Conservation (phyloP, 1,140 invertebrate genomes). For the Pinna nobilis region DNA sequence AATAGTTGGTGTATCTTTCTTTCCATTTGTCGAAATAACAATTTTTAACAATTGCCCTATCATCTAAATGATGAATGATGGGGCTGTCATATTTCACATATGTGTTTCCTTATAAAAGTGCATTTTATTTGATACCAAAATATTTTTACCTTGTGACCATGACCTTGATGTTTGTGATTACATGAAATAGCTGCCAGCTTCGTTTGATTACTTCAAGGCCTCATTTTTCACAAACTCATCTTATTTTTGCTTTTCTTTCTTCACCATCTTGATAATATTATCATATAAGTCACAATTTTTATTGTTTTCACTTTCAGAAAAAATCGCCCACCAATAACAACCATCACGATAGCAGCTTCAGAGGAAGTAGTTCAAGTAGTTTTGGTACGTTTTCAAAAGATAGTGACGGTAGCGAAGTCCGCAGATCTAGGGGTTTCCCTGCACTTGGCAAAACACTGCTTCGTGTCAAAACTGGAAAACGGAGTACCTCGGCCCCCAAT, state of each 20-base stretch:
- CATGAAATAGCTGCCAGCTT: too few species aligned
- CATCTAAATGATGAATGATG: not conserved
- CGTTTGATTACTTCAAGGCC: too few species aligned
- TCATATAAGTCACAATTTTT: too few species aligned
- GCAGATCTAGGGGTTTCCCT: slow-evolving; percentile 74
- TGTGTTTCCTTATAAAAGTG: not conserved
- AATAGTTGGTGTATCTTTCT: too few species aligned
- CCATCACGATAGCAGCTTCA: slow-evolving; percentile 74
- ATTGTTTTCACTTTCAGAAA: slow-evolving; percentile 76
- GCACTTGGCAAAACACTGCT: slow-evolving; percentile 84
- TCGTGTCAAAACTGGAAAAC: slow-evolving; percentile 77
- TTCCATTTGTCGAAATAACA: too few species aligned
- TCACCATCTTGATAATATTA: not conserved
- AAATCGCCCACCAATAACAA: slow-evolving; percentile 77
- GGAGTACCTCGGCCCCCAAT: slow-evolving; percentile 92
- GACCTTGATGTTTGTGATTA: too few species aligned
- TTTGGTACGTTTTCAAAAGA: slow-evolving; percentile 69
- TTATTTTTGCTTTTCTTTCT: too few species aligned
- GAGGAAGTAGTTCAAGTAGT: slow-evolving; percentile 79
- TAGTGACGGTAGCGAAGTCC: slow-evolving; percentile 49
- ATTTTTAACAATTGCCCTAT: too few species aligned
- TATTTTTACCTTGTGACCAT: too few species aligned
- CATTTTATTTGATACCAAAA: too few species aligned
- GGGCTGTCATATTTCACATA: too few species aligned
- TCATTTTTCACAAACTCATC: too few species aligned